Percentiles rank a stretch among this genome's conserved stretches.
Evolutionary conservation across 2,113 vertebrate species (phyloP).

Genomic region (Dipodomys merriami): DNA sequence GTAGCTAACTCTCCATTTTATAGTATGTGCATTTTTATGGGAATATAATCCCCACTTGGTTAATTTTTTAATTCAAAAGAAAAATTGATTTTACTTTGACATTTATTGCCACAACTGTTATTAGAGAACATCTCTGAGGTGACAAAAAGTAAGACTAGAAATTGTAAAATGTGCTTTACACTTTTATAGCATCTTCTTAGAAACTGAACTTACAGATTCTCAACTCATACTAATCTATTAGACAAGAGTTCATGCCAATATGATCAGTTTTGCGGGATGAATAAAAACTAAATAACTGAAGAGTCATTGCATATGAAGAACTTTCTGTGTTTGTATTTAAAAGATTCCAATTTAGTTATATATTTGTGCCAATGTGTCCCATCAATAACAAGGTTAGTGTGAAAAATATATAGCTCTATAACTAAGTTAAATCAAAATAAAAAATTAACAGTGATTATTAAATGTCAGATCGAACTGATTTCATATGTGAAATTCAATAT

Average conservation of each 20-base stretch:
- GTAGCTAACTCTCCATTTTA: conserved; percentile 15
- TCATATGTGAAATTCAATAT: conserved; percentile 66
- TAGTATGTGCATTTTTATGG: conserved; percentile 43
- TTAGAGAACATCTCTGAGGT: conserved; percentile 5
- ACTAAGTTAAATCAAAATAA: conserved; percentile 62
- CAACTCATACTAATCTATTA: conserved; percentile 27
- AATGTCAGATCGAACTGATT: conserved; percentile 60
- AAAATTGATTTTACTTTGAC: conserved; percentile 23
- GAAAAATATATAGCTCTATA: conserved; percentile 55
- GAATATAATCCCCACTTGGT: conserved; percentile 36
- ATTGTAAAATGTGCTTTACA: background rate
- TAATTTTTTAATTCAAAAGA: conserved; percentile 57
- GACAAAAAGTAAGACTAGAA: conserved; percentile 34
- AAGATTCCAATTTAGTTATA: background rate
- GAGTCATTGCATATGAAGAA: conserved; percentile 47
- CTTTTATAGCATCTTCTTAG: conserved; percentile 27
- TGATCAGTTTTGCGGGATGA: conserved; percentile 30
- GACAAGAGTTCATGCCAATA: conserved; percentile 26
- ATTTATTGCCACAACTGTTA: conserved; percentile 28
- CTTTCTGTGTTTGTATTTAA: conserved; percentile 42
- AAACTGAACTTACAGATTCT: conserved; percentile 21
- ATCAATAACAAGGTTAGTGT: conserved; percentile 66
- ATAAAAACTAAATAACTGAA: conserved; percentile 15
- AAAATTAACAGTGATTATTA: conserved; percentile 49
- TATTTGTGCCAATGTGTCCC: conserved; percentile 17